phyloP scores from a whole-genome alignment of 2,113 vertebrate genomes.

The Acinonyx jubatus region DNA sequence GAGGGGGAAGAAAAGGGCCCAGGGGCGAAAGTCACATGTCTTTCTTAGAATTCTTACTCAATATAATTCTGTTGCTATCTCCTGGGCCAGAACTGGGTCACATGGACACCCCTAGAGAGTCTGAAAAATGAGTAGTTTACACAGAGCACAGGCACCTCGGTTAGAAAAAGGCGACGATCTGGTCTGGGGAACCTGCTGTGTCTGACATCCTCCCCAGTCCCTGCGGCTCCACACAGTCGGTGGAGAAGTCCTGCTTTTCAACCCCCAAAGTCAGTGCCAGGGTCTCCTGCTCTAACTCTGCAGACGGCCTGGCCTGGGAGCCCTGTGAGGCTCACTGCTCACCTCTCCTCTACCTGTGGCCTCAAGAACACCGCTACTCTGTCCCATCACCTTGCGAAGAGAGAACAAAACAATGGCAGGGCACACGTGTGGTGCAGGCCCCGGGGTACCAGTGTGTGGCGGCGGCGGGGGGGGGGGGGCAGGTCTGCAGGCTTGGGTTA shows the following conservation, averaged over 20 bases:
- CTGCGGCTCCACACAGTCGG: fast-evolving
- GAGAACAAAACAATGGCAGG: background rate
- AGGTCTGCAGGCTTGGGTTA: background rate
- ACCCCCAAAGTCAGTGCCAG: background rate
- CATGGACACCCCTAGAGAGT: background rate
- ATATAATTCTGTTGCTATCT: background rate
- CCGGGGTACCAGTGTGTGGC: background rate
- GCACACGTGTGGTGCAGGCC: no score
- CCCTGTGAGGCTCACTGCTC: background rate
- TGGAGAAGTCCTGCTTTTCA: background rate
- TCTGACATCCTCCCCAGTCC: background rate
- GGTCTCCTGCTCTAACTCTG: background rate
- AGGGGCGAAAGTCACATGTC: background rate
- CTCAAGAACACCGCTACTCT: background rate
- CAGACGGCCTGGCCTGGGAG: background rate
- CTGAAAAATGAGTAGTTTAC: background rate
- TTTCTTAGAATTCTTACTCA: background rate
- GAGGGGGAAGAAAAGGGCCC: background rate
- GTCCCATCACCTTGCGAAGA: background rate
- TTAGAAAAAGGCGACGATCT: background rate
- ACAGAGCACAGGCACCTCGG: background rate
- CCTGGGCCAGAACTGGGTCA: background rate
- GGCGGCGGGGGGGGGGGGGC: background rate
- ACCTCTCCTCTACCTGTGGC: background rate
- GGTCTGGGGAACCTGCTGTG: no score